Percentiles rank a stretch among this genome's conserved stretches.
Conservation (phyloP, 1,140 invertebrate species). For the Helicorthomorpha holstii region DNA sequence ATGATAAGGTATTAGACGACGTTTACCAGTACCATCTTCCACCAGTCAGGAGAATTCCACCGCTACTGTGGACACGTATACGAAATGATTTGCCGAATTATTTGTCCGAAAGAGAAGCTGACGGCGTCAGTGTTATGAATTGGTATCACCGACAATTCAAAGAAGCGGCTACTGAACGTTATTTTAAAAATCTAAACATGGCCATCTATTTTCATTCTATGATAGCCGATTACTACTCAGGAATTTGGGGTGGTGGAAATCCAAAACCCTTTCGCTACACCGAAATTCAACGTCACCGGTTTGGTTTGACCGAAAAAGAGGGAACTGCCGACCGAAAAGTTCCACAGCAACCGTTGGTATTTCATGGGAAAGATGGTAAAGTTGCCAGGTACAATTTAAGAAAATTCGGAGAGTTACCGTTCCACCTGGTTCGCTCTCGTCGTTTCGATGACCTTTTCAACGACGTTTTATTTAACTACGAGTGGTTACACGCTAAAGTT, state of each 20-base stretch:
- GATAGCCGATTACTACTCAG: slow-evolving; percentile 94
- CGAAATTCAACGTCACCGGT: slow-evolving; percentile 80
- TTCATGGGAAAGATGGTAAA: slow-evolving; percentile 71
- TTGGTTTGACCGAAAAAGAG: slow-evolving; percentile 53
- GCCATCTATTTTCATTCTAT: slow-evolving; percentile 90
- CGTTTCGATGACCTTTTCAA: slow-evolving; percentile 84
- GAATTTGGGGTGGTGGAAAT: slow-evolving; percentile 83
- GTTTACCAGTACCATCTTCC: slow-evolving; percentile 97
- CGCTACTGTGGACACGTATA: slow-evolving; percentile 86
- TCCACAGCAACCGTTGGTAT: slow-evolving; percentile 84
- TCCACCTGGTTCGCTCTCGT: slow-evolving; percentile 73
- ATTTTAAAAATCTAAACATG: slow-evolving; percentile 95
- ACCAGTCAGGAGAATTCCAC: slow-evolving; percentile 83
- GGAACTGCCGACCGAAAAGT: slow-evolving; percentile 90
- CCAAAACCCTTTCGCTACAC: slow-evolving; percentile 94
- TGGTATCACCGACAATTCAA: slow-evolving; percentile 96
- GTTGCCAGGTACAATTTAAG: slow-evolving; percentile 69
- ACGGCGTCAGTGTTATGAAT: slow-evolving; percentile 90
- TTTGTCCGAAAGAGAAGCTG: slow-evolving; percentile 85
- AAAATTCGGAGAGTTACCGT: slow-evolving; percentile 91
- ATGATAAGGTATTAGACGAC: slow-evolving; percentile 85
- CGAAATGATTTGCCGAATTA: slow-evolving; percentile 90
- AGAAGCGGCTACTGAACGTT: slow-evolving; percentile 79
- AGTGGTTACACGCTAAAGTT: slow-evolving; percentile 92
- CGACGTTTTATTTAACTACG: slow-evolving; percentile 90